Base-by-base conservation (phyloP, 2,888 invertebrate genomes). In the Stegophylla sp. region DNA sequence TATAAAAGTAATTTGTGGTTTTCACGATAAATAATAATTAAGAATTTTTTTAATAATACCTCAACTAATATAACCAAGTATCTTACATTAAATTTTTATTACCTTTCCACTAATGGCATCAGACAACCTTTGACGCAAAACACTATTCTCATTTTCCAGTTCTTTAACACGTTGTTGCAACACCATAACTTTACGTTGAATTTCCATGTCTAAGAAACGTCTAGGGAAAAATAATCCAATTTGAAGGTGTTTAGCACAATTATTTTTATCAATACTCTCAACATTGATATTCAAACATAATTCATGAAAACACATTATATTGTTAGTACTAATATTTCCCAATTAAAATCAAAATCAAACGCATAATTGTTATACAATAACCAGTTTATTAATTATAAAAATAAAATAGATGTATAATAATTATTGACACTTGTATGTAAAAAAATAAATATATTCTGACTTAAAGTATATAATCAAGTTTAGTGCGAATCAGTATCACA, bases 181-280 rank as follows among this genome's bases (percentile, higher is more conserved):
- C 10, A 92, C 86, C 87, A 92, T 90, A 81, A 91, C 88, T 84
- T 92, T 89, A 86, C 96, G 93, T 86, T 94, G 93, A 83, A 94
- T 89, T 86, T 97, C 97, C 82, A 95, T 88, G 86, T 96, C 97
- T 85, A 98, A 89, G 88, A 96, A 98, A 85, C 95, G 91, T 83
- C 88, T 85, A 73, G 48, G 53, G 73, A 81, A 82, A 81, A 67
- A 77, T 3, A 56, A 71, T 23, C 61, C 12, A 67, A 48, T 79
- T 56, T 77, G 64, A 53, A 82, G 34, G 45, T 81, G n/a, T 43
- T 41, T 17, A 45, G 41, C 48, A 26, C 9, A 26, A 63, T 77
- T 43, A 71, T 81, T 63, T 48, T 43, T 7, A 63, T 48, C 20
- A 63, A 81, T 66, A 67, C n/a, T 43, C 53, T 48, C 3, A 48